These are phyloP conservation scores for Paraescarpia echinospica DNA, from an alignment of 1,140 invertebrate species.

Conservation along the genomic window DNA sequence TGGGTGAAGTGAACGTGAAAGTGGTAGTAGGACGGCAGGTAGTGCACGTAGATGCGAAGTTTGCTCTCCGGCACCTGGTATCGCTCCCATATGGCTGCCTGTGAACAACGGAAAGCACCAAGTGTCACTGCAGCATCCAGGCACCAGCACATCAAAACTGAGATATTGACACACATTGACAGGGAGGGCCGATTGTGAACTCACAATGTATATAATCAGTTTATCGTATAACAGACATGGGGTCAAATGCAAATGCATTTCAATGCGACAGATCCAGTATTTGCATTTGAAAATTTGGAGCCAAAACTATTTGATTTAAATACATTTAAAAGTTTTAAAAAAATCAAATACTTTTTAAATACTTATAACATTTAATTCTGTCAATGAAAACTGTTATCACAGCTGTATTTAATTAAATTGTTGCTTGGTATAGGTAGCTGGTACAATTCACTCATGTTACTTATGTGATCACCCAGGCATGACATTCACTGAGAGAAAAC, in stretches of 20 bases:
- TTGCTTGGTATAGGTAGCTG: too few relatives aligned
- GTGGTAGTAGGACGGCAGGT: constrained; percentile 96
- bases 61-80: constrained; percentile 73
- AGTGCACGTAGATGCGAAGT: constrained; percentile 84
- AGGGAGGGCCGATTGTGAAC: background rate
- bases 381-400: too few relatives aligned
- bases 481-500: too few relatives aligned
- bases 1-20: constrained; percentile 93
- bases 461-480: too few relatives aligned
- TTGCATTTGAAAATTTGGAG: background rate
- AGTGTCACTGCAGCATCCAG: background rate
- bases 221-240: background rate
- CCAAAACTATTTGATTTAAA: too few relatives aligned
- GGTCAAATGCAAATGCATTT: too few relatives aligned
- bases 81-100: constrained; percentile 77
- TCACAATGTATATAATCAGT: background rate
- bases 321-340: too few relatives aligned
- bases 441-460: too few relatives aligned
- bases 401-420: too few relatives aligned
- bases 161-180: background rate
- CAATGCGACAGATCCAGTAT: too few relatives aligned
- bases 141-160: background rate
- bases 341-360: too few relatives aligned
- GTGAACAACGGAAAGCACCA: constrained; percentile 45
- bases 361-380: too few relatives aligned